A percentile compares a stretch with the other conserved stretches of the same genome.
Evolutionary conservation across 2,888 invertebrate species (phyloP).

Genomic region (Hydriomena furcata): DNA sequence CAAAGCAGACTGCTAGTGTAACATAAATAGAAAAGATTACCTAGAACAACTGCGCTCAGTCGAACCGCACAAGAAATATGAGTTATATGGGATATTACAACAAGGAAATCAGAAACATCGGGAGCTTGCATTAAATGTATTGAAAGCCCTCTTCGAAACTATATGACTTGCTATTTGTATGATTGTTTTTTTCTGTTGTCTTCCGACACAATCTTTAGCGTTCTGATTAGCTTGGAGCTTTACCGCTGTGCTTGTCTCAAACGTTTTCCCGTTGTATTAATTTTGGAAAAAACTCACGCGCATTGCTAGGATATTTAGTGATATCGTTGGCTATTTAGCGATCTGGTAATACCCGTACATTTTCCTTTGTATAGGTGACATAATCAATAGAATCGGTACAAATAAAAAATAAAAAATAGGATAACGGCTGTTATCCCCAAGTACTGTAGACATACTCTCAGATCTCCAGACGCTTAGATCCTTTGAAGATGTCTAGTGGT

Average conservation of each 20-base stretch:
- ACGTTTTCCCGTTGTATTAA: conserved; percentile 45
- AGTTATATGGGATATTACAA: background rate
- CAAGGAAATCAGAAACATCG: background rate
- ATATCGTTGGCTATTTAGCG: conserved; percentile 1
- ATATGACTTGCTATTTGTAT: conserved; percentile 81
- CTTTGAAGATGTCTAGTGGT: too few species aligned
- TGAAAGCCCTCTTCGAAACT: conserved; percentile 69
- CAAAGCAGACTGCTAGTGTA: too few species aligned
- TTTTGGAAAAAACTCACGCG: conserved; percentile 10
- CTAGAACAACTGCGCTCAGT: too few species aligned
- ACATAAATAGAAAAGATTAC: too few species aligned
- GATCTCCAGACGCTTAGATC: too few species aligned
- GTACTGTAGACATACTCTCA: too few species aligned
- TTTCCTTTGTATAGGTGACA: background rate
- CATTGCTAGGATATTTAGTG: background rate
- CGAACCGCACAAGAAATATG: too few species aligned
- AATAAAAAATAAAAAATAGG: too few species aligned
- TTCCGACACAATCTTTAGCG: conserved; percentile 81
- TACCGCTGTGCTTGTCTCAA: conserved; percentile 80
- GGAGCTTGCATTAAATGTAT: conserved; percentile 49
- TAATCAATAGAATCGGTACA: too few species aligned
- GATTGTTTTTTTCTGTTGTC: conserved; percentile 80
- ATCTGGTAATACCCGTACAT: conserved; percentile 20
- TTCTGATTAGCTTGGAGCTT: conserved; percentile 79
- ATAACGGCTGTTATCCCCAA: too few species aligned